A percentile compares a stretch with the other conserved stretches of the same genome.
Conservation (phyloP, 2,888 invertebrate genomes). For the Drosophila monieri region DNA sequence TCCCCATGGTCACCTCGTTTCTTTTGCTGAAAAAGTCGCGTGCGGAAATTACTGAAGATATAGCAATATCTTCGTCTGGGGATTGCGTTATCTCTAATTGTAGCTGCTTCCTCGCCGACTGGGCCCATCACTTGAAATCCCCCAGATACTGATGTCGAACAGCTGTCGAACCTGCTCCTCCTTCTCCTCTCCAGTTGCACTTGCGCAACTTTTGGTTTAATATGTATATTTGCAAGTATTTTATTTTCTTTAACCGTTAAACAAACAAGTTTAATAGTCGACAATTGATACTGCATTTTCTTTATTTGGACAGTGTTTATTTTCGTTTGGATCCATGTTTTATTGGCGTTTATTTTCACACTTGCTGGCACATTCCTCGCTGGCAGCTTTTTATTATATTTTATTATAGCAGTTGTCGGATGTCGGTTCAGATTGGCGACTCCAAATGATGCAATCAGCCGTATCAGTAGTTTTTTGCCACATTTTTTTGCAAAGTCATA, state of each 20-base stretch:
- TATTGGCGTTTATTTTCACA: conserved; percentile 42
- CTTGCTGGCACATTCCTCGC: conserved; percentile 30
- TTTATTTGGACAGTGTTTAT: conserved; percentile 16
- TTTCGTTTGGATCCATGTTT: conserved; percentile 21
- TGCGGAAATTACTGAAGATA: conserved; percentile 64
- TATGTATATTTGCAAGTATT: conserved; percentile 13
- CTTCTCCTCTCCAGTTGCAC: not conserved
- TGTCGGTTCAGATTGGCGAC: not conserved
- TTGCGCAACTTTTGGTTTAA: conserved; percentile 29
- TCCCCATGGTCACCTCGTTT: conserved; percentile 14
- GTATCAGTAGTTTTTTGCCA: conserved; percentile 3
- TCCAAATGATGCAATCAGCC: conserved; percentile 32
- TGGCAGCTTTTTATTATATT: conserved; percentile 10
- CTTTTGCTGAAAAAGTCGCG: conserved; percentile 44
- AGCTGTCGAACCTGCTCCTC: conserved; percentile 22
- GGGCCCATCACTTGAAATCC: conserved; percentile 21
- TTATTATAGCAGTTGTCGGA: not conserved
- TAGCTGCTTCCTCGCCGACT: conserved; percentile 31
- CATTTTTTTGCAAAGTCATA: conserved; percentile 29
- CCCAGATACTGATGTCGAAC: conserved; percentile 10
- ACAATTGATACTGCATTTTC: not conserved
- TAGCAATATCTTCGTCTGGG: conserved; percentile 16
- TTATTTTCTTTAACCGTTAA: conserved; percentile 20
- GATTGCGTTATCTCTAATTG: conserved; percentile 43
- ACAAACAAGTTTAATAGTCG: conserved; percentile 31